These are phyloP conservation scores for Sitta europaea DNA, from an alignment of 2,113 vertebrate species.

Conservation along the genomic window DNA sequence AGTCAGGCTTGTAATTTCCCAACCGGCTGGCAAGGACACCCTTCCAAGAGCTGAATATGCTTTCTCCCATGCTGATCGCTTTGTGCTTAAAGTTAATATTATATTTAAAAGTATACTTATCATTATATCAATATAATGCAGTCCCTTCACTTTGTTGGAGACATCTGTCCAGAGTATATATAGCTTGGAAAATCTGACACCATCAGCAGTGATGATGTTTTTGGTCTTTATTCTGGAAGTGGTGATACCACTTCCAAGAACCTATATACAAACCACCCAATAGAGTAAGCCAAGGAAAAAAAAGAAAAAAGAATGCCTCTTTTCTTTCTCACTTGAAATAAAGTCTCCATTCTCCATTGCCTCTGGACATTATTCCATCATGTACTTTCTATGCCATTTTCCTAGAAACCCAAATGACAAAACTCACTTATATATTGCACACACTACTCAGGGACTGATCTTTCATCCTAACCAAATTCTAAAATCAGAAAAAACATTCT, in stretches of 20 bases:
- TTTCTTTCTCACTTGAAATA: not conserved
- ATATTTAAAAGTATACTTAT: conserved; percentile 3
- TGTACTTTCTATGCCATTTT: not conserved
- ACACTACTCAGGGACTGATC: not conserved
- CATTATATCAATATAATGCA: not conserved
- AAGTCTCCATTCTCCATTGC: not conserved
- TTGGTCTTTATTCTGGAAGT: not conserved
- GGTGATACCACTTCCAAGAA: not conserved
- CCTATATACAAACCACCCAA: not conserved
- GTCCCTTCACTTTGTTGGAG: not conserved
- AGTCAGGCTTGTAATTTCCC: conserved; percentile 15
- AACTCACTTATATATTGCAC: not conserved
- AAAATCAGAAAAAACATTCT: not conserved
- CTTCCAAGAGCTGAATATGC: not conserved
- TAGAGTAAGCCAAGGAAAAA: not conserved
- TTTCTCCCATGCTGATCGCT: not conserved
- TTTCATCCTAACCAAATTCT: not conserved
- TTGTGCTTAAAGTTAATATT: not conserved
- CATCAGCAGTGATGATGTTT: not conserved
- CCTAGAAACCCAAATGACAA: not conserved
- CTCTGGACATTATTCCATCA: not conserved
- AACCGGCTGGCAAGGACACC: not conserved
- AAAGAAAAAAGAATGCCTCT: not conserved
- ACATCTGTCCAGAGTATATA: not conserved
- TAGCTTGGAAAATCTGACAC: not conserved